Base-by-base conservation (phyloP, 2,888 invertebrate genomes). In the Trichogramma dendrolimi region DNA sequence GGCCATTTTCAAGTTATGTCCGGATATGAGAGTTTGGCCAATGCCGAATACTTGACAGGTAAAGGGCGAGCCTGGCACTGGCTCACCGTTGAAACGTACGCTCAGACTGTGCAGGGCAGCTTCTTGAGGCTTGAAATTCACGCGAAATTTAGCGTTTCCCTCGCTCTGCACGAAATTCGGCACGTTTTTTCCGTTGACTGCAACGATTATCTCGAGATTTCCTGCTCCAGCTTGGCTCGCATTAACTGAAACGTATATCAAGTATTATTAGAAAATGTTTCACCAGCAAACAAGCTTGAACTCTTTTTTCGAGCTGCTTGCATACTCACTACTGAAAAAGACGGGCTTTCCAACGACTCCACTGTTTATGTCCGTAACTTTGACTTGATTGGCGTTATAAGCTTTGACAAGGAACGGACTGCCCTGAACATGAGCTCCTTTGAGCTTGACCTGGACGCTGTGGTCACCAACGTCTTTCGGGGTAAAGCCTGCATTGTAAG, bases 81-180 rank as follows among this genome's bases (percentile, higher is more conserved):
- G 83, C 72, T 87, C 86, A 46, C 86, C 85, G 71, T 87, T 87
- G 75, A 88, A 91, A 75, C 88, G 87, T 43, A 98, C 96, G 53
- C 95, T 95, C 4, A 97, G 83, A 39, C 90, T 91, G 80, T 98
- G 97, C 0, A 90, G 86, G 3, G 94, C 93, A 0, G 96, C 89
- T 81, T 96, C 95, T 43, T 93, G 92, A 0, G 97, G 97, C 74
- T 96, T 96, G 82, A 98, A 98, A 81, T 97, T 96, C 38, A 93
- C 92, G 77, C 87, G 80, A 75, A 98, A 98, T 71, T 94, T 88
- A 0, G 96, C 97, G 79, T 96, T 96, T 48, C 96, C 96, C 82
- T 97, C 96, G 50, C 95, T 93, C 75, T 96, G 94, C 1, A 98
- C 97, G 78, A 95, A 97, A 82, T 98, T 98, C 7, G 97, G 97